Conservation (phyloP, 2,113 vertebrate species). For the Alligator sinensis region DNA sequence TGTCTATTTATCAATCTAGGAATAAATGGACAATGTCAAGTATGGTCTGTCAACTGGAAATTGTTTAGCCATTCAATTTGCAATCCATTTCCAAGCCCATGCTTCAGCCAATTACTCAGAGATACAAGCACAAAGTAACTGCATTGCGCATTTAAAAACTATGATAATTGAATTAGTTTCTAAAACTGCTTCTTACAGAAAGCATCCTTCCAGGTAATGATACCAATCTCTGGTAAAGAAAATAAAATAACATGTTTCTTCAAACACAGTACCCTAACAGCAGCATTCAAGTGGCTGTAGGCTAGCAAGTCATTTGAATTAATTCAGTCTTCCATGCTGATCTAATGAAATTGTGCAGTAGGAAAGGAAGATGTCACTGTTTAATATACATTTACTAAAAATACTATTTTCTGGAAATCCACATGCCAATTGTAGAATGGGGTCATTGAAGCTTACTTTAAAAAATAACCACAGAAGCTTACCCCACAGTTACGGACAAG, state of each 20-base stretch:
- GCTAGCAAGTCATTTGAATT: neutral
- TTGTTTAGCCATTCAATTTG: neutral
- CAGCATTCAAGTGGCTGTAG: neutral
- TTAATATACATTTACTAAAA: neutral
- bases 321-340: neutral
- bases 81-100: neutral
- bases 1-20: neutral
- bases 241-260: neutral
- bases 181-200: neutral
- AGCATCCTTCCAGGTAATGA: neutral
- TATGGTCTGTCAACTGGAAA: neutral
- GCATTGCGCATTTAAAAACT: neutral
- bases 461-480: neutral
- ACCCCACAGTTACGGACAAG: neutral
- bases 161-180: accelerated
- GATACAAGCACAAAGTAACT: neutral
- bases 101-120: neutral
- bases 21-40: neutral
- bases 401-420: neutral
- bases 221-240: neutral
- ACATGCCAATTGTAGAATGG: neutral
- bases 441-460: neutral
- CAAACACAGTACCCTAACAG: neutral
- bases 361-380: accelerated
- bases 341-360: neutral